A percentile compares a stretch with the other conserved stretches of the same genome.
Conservation (phyloP, 2,113 vertebrate species). For the Calypte anna region DNA sequence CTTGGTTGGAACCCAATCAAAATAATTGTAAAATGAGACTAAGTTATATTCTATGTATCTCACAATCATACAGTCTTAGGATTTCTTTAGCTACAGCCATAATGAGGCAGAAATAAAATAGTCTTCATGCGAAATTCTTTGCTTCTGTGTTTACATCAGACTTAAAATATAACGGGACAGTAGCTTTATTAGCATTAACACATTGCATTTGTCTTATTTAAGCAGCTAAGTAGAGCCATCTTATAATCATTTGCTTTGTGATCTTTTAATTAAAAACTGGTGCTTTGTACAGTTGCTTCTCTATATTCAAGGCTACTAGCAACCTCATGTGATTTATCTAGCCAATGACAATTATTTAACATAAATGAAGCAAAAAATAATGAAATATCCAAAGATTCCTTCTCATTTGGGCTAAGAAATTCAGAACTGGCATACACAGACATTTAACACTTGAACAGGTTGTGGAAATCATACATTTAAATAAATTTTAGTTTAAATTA, state of each 20-base stretch:
- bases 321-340: not conserved
- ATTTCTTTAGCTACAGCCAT: not conserved
- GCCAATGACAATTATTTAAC: not conserved
- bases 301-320: not conserved
- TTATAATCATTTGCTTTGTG: not conserved
- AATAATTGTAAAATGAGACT: conserved; percentile 1
- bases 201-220: conserved; percentile 6
- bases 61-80: not conserved
- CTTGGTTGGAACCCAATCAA: not conserved
- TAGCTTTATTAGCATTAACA: not conserved
- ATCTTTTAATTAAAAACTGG: conserved; percentile 9
- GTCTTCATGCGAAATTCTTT: not conserved
- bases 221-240: not conserved
- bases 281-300: not conserved
- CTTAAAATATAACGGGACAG: not conserved
- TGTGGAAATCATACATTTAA: not conserved
- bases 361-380: not conserved
- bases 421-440: not conserved
- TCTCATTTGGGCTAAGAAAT: not conserved
- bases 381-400: not conserved
- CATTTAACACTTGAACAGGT: not conserved
- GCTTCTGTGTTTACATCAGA: not conserved
- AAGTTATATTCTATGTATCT: not conserved
- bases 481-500: not conserved
- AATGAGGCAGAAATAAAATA: not conserved